A percentile compares a stretch with the other conserved stretches of the same genome.
phyloP scores from a whole-genome alignment of 2,797 vertebrate species.

The Silurus aristotelis region DNA sequence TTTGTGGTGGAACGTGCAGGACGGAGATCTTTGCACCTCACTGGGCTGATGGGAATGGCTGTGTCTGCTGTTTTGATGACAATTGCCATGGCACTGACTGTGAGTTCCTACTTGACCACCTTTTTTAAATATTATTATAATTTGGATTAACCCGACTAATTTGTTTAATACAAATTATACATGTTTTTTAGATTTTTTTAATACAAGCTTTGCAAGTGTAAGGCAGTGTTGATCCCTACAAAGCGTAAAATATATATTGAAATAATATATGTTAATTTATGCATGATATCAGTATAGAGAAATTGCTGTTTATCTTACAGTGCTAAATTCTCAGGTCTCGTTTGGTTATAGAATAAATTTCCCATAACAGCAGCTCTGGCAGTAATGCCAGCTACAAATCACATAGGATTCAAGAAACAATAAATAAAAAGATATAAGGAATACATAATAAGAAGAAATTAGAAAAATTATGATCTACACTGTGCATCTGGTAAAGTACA shows the following conservation, averaged over 20 bases:
- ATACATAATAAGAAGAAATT: too few species aligned
- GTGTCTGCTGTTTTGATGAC: constrained; percentile 88
- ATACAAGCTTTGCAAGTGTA: too few species aligned
- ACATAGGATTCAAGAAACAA: neutral
- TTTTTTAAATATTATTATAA: neutral
- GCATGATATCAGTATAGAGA: neutral
- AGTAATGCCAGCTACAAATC: neutral
- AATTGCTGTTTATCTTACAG: neutral
- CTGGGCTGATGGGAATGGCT: constrained; percentile 90
- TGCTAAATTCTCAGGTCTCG: neutral
- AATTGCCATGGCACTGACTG: constrained; percentile 84
- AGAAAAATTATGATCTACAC: too few species aligned
- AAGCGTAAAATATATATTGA: neutral
- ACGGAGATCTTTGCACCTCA: constrained; percentile 88
- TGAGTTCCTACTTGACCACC: constrained; percentile 63
- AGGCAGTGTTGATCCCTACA: neutral
- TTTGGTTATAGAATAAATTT: neutral
- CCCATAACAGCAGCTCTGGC: neutral
- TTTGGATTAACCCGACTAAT: neutral
- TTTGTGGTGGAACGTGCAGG: constrained; percentile 90
- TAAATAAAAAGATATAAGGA: too few species aligned
- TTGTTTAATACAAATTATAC: too few species aligned
- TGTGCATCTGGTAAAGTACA: too few species aligned
- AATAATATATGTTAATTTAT: neutral
- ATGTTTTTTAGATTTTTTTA: too few species aligned